phyloP scores from a whole-genome alignment of 2,113 vertebrate species.

The Eublepharis macularius region DNA sequence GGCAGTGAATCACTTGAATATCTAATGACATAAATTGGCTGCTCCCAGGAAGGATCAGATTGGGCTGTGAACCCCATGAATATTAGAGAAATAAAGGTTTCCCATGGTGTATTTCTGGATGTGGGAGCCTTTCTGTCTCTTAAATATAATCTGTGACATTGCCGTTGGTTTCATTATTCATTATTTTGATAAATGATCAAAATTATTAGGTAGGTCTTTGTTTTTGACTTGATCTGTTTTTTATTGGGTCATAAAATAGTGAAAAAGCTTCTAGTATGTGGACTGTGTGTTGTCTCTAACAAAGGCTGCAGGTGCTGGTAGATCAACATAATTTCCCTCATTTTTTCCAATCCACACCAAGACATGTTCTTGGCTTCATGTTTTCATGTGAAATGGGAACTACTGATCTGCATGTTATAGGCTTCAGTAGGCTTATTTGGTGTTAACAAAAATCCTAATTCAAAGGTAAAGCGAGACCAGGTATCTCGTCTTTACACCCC shows the following conservation, averaged over 20 bases:
- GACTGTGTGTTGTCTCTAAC: too few relatives aligned
- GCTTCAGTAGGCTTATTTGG: background rate
- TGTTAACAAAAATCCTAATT: background rate
- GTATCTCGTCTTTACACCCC: background rate
- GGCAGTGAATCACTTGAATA: background rate
- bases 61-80: background rate
- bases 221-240: background rate
- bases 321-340: background rate
- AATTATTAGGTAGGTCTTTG: background rate
- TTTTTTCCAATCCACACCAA: too few relatives aligned
- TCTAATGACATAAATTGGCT: background rate
- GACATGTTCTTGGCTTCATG: background rate
- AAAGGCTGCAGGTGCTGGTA: background rate
- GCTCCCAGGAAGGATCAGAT: background rate
- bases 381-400: background rate
- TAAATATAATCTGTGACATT: background rate
- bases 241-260: background rate
- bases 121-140: background rate
- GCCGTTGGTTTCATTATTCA: background rate
- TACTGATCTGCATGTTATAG: background rate
- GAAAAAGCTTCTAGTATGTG: background rate
- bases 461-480: background rate
- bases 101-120: background rate
- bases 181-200: background rate
- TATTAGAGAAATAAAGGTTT: background rate